Percentiles rank a stretch among this genome's conserved stretches.
phyloP scores from a whole-genome alignment of 1,140 invertebrate genomes.

The Sitophilus oryzae region DNA sequence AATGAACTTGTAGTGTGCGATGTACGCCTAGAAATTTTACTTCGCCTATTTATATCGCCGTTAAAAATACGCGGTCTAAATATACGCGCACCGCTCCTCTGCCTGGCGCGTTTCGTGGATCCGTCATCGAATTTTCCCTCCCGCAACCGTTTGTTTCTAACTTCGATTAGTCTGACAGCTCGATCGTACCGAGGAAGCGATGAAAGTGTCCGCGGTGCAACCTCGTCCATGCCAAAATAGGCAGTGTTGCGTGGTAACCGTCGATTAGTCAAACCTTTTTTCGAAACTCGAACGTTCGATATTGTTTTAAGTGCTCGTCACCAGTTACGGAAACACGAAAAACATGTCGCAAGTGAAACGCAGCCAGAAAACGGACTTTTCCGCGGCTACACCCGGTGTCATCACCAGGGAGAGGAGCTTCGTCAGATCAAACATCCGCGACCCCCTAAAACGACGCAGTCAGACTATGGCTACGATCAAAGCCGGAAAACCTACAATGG shows the following conservation, averaged over 20 bases:
- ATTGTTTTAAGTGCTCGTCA: conserved; percentile 23
- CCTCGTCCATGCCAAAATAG: conserved; percentile 37
- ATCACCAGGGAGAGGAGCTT: conserved; percentile 40
- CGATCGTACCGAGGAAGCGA: conserved; percentile 10
- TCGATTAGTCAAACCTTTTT: conserved; percentile 28
- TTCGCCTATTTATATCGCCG: conserved; percentile 33
- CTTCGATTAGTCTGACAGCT: not conserved
- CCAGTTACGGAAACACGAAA: conserved; percentile 14
- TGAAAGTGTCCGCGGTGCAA: conserved; percentile 27
- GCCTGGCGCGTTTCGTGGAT: not conserved
- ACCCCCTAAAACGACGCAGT: conserved; percentile 47
- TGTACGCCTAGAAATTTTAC: conserved; percentile 22
- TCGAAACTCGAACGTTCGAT: conserved; percentile 25
- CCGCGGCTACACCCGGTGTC: conserved; percentile 19
- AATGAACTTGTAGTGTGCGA: conserved; percentile 17
- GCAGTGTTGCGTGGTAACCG: conserved; percentile 32
- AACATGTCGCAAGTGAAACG: conserved; percentile 32
- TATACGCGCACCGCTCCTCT: conserved; percentile 25
- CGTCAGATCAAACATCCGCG: conserved; percentile 34
- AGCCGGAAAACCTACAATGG: conserved; percentile 68
- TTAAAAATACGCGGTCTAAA: conserved; percentile 37
- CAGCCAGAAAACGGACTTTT: conserved; percentile 41
- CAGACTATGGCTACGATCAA: conserved; percentile 53
- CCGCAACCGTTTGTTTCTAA: not conserved
- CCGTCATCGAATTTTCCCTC: conserved; percentile 6